Evolutionary conservation across 2,797 vertebrate species (phyloP).

Genomic region (Pseudotriccus pelzelni): DNA sequence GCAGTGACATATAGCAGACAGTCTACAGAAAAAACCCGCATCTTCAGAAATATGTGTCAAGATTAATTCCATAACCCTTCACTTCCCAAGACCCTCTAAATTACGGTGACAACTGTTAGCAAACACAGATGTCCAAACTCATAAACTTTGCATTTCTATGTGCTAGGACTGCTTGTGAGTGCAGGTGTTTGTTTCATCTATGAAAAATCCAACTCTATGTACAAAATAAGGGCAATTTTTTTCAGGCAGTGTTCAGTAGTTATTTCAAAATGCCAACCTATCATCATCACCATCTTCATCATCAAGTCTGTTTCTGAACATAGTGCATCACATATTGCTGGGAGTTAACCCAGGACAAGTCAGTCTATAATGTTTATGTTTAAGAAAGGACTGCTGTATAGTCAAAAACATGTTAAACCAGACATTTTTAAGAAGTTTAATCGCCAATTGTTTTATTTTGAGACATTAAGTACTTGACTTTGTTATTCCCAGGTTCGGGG

Average conservation of each 20-base stretch:
- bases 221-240: background rate
- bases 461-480: background rate
- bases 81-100: constrained; percentile 23
- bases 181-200: constrained; percentile 44
- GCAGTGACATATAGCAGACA: background rate
- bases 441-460: background rate
- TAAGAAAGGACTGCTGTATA: background rate
- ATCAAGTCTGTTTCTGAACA: background rate
- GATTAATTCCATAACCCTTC: constrained; percentile 48
- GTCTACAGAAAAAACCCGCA: background rate
- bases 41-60: constrained; percentile 27
- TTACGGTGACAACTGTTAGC: constrained; percentile 53
- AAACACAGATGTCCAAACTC: constrained; percentile 65
- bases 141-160: constrained; percentile 49
- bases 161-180: background rate
- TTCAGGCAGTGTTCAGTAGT: background rate
- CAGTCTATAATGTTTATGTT: background rate
- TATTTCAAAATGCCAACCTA: background rate
- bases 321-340: background rate
- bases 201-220: constrained; percentile 9
- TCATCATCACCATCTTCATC: background rate
- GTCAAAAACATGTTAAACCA: background rate
- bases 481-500: background rate
- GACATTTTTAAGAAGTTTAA: background rate
- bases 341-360: background rate